Conservation (phyloP, 2,113 vertebrate species). For the Vicugna pacos region DNA sequence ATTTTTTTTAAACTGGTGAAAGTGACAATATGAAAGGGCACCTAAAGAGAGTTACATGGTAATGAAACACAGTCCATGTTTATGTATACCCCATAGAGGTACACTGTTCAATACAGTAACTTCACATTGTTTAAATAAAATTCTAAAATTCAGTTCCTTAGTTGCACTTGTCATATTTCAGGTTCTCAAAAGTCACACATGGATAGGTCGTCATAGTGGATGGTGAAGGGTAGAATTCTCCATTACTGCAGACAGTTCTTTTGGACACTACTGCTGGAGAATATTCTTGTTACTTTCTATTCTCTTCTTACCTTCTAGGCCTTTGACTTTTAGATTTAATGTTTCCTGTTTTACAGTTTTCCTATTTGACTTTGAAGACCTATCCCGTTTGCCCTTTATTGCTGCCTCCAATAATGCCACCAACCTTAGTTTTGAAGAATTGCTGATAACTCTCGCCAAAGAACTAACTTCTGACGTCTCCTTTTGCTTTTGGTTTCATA, state of each 20-base stretch:
- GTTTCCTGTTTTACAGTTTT: conserved; percentile 19
- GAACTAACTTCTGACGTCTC: not conserved
- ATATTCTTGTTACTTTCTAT: not conserved
- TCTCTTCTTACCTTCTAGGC: not conserved
- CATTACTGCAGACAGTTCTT: not conserved
- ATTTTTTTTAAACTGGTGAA: too few species aligned
- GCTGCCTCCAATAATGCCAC: not conserved
- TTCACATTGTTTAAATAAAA: not conserved
- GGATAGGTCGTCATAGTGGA: not conserved
- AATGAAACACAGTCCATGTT: too few species aligned
- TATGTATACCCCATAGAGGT: too few species aligned
- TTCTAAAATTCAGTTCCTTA: not conserved
- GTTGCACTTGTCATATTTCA: not conserved
- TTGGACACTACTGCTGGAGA: not conserved
- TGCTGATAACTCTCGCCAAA: not conserved
- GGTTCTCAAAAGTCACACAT: not conserved
- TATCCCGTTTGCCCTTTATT: not conserved
- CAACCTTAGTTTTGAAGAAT: conserved; percentile 41
- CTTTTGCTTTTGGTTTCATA: not conserved
- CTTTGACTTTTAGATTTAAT: not conserved
- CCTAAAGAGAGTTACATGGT: too few species aligned
- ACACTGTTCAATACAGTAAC: too few species aligned
- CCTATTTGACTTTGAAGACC: not conserved
- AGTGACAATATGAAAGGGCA: too few species aligned
- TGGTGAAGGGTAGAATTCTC: not conserved